Conservation (phyloP, 1,140 invertebrate genomes). For the Nixonia krombeini region DNA sequence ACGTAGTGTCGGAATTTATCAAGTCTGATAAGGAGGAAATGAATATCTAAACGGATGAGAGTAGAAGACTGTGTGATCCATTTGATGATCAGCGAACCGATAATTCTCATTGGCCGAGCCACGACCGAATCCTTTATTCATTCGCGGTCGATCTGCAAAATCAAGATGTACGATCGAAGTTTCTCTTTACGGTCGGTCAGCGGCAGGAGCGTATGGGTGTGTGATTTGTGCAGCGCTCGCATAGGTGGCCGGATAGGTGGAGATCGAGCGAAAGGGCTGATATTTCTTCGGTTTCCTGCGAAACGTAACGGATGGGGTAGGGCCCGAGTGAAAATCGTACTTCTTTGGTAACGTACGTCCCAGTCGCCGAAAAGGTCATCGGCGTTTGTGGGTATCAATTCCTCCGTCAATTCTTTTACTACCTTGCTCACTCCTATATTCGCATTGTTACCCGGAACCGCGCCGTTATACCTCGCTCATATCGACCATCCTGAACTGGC, state of each 20-base stretch:
- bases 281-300: conserved; percentile 45
- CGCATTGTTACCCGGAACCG: no score
- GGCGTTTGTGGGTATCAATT: conserved; percentile 13
- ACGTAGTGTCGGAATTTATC: no score
- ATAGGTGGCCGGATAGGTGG: conserved; percentile 16
- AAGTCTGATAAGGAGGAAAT: no score
- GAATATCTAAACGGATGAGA: no score
- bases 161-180: conserved; percentile 34
- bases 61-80: no score
- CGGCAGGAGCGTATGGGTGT: conserved; percentile 15
- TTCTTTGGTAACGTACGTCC: conserved; percentile 7
- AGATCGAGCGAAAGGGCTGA: conserved; percentile 22
- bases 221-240: conserved; percentile 30
- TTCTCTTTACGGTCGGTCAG: conserved; percentile 23
- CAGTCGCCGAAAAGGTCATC: neutral
- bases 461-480: no score
- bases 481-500: no score
- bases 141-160: conserved; percentile 12
- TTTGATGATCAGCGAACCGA: no score
- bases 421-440: neutral
- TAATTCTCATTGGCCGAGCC: no score
- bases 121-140: conserved; percentile 15
- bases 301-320: conserved; percentile 24
- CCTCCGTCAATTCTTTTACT: neutral
- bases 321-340: conserved; percentile 22